A percentile compares a stretch with the other conserved stretches of the same genome.
Conservation (phyloP, 2,113 vertebrate species). For the Perca flavescens region DNA sequence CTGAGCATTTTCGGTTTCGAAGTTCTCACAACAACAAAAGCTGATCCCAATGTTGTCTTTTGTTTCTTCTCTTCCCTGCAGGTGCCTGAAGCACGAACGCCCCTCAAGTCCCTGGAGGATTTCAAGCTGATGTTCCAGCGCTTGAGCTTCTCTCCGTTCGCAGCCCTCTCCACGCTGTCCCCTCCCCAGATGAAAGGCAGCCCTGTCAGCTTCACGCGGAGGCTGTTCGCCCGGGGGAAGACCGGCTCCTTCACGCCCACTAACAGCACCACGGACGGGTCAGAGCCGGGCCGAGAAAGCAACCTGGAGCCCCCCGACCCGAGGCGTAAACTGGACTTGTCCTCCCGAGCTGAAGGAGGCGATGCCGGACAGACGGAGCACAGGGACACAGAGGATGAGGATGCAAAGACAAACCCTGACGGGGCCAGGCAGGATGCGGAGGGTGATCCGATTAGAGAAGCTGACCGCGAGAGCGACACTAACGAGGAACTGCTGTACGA, state of each 20-base stretch:
- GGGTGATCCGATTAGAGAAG: slow-evolving; percentile 58
- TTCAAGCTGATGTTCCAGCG: slow-evolving; percentile 91
- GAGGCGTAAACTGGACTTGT: not conserved
- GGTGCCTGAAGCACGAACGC: slow-evolving; percentile 77
- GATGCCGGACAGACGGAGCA: slow-evolving; percentile 22
- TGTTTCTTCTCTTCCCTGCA: slow-evolving; percentile 36
- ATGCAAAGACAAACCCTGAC: not conserved
- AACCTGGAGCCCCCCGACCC: slow-evolving; percentile 1
- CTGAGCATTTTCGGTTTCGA: not conserved
- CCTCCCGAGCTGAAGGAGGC: slow-evolving; percentile 5
- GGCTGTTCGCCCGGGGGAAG: slow-evolving; percentile 84
- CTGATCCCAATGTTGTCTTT: not conserved
- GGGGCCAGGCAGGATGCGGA: not conserved
- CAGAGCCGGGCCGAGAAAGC: slow-evolving; percentile 7
- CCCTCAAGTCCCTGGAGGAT: slow-evolving; percentile 89
- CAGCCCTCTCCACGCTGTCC: slow-evolving; percentile 77
- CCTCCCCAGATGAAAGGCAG: slow-evolving; percentile 72
- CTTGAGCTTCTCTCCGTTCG: slow-evolving; percentile 85
- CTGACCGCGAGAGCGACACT: slow-evolving; percentile 85
- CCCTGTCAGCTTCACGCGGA: slow-evolving; percentile 80
- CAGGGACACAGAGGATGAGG: not conserved
- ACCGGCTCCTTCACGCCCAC: slow-evolving; percentile 56
- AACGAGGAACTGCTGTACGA: slow-evolving; percentile 89
- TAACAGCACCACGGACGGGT: not conserved
- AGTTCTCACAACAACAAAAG: not conserved